Evolutionary conservation across 1,140 invertebrate species (phyloP).

Genomic region (Heliothis virescens): DNA sequence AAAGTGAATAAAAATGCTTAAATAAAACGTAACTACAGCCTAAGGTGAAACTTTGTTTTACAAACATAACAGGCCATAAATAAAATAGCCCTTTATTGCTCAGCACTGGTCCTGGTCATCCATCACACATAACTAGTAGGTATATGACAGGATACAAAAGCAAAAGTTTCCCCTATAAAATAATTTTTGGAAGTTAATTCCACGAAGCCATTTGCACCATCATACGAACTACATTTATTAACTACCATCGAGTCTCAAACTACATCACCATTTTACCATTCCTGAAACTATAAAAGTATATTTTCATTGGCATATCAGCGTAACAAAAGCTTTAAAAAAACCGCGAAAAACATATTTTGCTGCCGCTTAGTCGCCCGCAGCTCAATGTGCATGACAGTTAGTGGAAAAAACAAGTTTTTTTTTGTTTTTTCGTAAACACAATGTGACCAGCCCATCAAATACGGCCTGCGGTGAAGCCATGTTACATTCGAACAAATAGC

Average conservation of each 20-base stretch:
- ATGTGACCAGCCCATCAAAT: conserved; percentile 36
- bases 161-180: no score
- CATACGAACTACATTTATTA: no score
- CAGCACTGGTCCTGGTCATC: no score
- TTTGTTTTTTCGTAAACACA: conserved; percentile 25
- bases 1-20: no score
- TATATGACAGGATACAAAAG: no score
- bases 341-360: conserved; percentile 18
- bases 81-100: no score
- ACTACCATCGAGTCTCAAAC: background rate
- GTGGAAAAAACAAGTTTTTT: conserved; percentile 25
- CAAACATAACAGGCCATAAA: no score
- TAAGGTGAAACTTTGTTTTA: no score
- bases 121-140: no score
- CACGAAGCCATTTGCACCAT: no score
- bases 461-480: conserved; percentile 24
- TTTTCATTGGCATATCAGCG: conserved; percentile 33
- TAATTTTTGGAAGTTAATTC: no score
- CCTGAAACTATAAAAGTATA: conserved; percentile 25
- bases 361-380: conserved; percentile 21
- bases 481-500: conserved; percentile 41
- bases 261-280: background rate
- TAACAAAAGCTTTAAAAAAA: conserved; percentile 24
- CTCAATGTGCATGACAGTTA: conserved; percentile 29
- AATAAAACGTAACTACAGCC: no score